Evolutionary conservation across 2,797 vertebrate genomes (phyloP).

Genomic region (Rhabdophis nuchalis): DNA sequence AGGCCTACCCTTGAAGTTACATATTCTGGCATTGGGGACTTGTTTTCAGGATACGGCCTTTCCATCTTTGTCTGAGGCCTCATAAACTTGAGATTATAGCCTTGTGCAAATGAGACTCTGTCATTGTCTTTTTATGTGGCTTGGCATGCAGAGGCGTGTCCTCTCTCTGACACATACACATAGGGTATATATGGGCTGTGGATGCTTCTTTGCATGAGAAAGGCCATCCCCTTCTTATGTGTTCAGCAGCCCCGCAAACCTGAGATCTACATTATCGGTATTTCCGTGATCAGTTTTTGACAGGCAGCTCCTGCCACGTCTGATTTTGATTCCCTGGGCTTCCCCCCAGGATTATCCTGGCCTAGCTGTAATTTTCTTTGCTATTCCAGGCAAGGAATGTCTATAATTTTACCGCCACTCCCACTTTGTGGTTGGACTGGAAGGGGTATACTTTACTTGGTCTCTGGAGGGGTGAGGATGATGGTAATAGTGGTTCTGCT

Average conservation of each 20-base stretch:
- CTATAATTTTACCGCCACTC: slow-evolving; percentile 16
- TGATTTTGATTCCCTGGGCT: not conserved
- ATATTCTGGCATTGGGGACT: not conserved
- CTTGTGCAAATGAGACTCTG: not conserved
- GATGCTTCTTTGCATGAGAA: not conserved
- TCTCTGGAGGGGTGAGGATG: not conserved
- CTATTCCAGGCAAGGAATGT: slow-evolving; percentile 5
- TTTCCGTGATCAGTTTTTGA: not conserved
- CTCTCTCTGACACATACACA: not conserved
- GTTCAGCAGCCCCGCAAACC: not conserved
- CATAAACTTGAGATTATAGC: not conserved
- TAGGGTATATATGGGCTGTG: not conserved
- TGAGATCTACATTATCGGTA: not conserved
- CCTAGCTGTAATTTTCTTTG: slow-evolving; percentile 4
- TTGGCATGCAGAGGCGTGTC: not conserved
- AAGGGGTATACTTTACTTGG: not conserved
- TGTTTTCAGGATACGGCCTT: not conserved
- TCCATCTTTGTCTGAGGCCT: not conserved
- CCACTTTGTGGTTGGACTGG: slow-evolving; percentile 7
- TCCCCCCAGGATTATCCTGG: not conserved
- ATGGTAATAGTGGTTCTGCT: not conserved
- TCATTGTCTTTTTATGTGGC: not conserved
- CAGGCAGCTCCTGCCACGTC: not conserved
- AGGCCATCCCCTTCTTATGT: not conserved
- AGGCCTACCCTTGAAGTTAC: not conserved